Percentiles rank a stretch among this genome's conserved stretches.
Conservation (phyloP, 2,113 vertebrate genomes). For the Paratilapia polleni region DNA sequence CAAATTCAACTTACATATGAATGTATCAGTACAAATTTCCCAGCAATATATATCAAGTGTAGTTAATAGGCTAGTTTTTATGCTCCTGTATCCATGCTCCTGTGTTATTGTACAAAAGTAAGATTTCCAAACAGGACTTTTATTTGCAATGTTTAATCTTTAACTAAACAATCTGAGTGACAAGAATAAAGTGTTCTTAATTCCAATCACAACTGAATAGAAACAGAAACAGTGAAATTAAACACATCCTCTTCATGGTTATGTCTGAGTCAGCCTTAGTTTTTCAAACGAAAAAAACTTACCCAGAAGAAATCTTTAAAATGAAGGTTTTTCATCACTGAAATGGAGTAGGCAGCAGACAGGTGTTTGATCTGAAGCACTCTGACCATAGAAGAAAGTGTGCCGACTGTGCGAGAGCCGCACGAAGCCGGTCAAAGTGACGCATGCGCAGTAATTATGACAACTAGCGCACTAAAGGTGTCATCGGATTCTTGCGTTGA, state of each 20-base stretch:
- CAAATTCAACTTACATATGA: background rate
- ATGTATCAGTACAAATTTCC: background rate
- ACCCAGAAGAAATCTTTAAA: conserved; percentile 95
- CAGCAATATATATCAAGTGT: background rate
- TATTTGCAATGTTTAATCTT: background rate
- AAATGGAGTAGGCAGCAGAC: background rate
- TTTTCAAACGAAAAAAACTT: conserved; percentile 29
- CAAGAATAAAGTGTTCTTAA: background rate
- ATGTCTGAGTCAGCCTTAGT: background rate
- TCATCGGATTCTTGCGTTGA: background rate
- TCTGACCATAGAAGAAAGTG: background rate
- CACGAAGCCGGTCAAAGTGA: background rate
- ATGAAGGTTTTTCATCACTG: conserved; percentile 83
- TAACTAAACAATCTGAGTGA: background rate
- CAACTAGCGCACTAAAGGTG: background rate
- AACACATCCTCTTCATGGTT: background rate
- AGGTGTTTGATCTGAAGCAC: background rate
- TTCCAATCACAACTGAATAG: background rate
- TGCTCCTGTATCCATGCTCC: background rate
- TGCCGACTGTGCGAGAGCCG: background rate
- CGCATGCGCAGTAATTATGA: conserved; percentile 28
- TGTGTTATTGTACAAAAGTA: background rate
- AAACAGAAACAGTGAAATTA: background rate
- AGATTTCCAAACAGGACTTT: background rate
- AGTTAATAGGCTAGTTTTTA: background rate